Base-by-base conservation (phyloP, 2,113 vertebrate species). In the Seriola rivoliana region DNA sequence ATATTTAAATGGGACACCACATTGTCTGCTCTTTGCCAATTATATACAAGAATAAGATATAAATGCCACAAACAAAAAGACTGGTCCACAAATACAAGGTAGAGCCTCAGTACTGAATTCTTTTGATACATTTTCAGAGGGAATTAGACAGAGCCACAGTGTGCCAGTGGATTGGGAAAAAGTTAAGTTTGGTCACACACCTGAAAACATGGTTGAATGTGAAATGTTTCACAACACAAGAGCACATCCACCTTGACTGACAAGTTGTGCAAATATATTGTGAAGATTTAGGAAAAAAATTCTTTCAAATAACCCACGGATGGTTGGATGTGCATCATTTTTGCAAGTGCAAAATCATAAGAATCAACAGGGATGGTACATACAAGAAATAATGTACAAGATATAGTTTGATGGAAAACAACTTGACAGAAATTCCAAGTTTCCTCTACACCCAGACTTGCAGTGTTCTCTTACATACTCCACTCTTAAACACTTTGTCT, bases 1-100 rank as follows among this genome's bases (percentile, higher is more conserved):
- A n/a, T 12, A 75, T 71, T 60, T 81, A 85, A 88, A 81, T 73
- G 44, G 80, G 54, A 10, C 25, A 54, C 59, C 0, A 2, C 52
- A 58, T 8, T 36, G 44, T 57, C 52, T 60, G 8, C 17, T 63
- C 40, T 74, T 48, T n/a, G 57, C 13, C 34, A 80, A 38, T 76
- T 57, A 71, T 55, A 58, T 48, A 29, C 36, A 66, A 48, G 16
- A 66, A 75, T 52, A 44, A 34, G 4, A 66, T 38, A 9, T 8
- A 34, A 17, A 29, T 6, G 12, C 19, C 3, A 46, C 13, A 19
- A 9, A 19, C 36, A 42, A 34, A 19, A 23, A 11, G 29, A 67
- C 40, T 40, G n/a, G 2, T 40, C 7, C 14, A 25, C n/a, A 25
- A 25, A 25, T 25, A 25, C 25, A 25, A 25, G 25, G 25, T 25